Evolutionary conservation across 1,140 invertebrate species (phyloP).

Genomic region (Zaprionus nigranus): DNA sequence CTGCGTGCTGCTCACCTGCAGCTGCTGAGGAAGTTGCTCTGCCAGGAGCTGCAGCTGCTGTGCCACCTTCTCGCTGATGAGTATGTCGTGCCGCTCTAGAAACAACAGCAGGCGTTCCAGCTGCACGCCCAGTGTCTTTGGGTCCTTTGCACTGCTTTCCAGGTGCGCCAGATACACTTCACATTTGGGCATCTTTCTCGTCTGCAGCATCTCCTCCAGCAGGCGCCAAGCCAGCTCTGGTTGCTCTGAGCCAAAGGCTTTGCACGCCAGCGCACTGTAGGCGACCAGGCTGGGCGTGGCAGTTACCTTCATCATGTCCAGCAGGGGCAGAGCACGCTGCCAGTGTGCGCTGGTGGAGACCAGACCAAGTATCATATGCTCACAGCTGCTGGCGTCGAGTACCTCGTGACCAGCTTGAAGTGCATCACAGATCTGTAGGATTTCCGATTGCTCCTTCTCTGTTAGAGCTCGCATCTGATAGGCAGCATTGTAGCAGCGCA

Average conservation of each 20-base stretch:
- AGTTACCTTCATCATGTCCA: conserved; percentile 86
- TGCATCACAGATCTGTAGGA: conserved; percentile 85
- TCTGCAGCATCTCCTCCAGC: conserved; percentile 66
- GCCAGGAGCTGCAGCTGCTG: conserved; percentile 33
- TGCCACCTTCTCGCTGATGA: conserved; percentile 59
- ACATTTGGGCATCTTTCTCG: conserved; percentile 67
- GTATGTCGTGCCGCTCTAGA: conserved; percentile 63
- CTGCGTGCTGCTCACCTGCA: conserved; percentile 13
- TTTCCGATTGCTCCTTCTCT: conserved; percentile 85
- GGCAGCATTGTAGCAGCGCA: conserved; percentile 85
- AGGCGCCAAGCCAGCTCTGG: conserved; percentile 64
- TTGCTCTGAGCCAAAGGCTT: conserved; percentile 54
- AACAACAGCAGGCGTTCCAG: conserved; percentile 59
- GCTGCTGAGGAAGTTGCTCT: conserved; percentile 15
- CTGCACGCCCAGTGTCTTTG: conserved; percentile 1
- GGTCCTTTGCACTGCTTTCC: conserved; percentile 19
- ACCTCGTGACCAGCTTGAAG: conserved; percentile 86
- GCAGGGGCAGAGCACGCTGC: conserved; percentile 86
- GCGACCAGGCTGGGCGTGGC: conserved; percentile 66
- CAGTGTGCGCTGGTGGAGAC: conserved; percentile 87
- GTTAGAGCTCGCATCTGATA: conserved; percentile 79
- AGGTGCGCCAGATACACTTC: conserved; percentile 67
- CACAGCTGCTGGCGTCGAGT: conserved; percentile 86
- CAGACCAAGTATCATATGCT: conserved; percentile 87
- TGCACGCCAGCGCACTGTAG: conserved; percentile 59